Evolutionary conservation across 2,888 invertebrate genomes (phyloP).

Genomic region (Poecilus cupreus): DNA sequence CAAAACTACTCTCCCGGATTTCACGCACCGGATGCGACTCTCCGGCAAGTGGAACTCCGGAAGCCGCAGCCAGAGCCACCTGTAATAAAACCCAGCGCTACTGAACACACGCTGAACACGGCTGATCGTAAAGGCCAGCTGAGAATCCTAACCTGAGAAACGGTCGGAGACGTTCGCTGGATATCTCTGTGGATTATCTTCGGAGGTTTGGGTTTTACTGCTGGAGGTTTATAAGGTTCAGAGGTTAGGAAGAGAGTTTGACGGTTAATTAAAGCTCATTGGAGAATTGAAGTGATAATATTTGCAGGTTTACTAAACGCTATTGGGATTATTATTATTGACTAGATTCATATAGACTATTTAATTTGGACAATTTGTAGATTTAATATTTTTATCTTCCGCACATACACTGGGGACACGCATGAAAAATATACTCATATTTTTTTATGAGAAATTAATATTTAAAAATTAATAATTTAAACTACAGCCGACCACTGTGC

Average conservation of each 20-base stretch:
- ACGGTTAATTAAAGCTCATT: background rate
- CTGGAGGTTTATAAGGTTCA: background rate
- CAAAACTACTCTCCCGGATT: background rate
- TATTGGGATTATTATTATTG: too few relatives aligned
- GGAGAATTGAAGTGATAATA: background rate
- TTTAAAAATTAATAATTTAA: too few relatives aligned
- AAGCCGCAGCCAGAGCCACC: background rate
- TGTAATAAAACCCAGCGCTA: background rate
- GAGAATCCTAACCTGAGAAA: background rate
- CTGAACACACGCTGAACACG: background rate
- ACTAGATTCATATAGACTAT: too few relatives aligned
- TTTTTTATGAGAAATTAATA: too few relatives aligned
- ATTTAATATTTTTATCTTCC: too few relatives aligned
- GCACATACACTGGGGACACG: too few relatives aligned
- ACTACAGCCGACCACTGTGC: too few relatives aligned
- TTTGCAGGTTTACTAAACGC: background rate
- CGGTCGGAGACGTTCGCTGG: background rate
- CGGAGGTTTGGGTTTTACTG: background rate
- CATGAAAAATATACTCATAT: too few relatives aligned
- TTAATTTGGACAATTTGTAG: too few relatives aligned
- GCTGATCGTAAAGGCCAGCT: background rate
- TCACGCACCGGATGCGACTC: background rate
- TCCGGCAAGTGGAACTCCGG: background rate
- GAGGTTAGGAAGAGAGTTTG: background rate
- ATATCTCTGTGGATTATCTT: background rate